phyloP scores from a whole-genome alignment of 2,113 vertebrate species.

The Apistogramma diplotaenia region DNA sequence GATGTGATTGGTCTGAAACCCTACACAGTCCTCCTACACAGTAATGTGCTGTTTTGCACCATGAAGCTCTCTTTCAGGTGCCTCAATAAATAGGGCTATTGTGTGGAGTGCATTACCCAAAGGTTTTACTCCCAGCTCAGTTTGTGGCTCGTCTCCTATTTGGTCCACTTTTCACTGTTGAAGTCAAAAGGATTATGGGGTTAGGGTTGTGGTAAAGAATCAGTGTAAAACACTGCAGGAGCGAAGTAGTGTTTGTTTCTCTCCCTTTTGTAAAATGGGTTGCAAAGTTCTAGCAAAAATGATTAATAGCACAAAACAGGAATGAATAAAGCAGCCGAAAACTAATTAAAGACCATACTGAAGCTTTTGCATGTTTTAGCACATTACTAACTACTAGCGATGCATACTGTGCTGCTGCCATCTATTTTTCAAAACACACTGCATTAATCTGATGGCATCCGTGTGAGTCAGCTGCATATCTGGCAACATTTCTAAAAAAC shows the following conservation, averaged over 20 bases:
- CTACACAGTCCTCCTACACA: constrained; percentile 59
- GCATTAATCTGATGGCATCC: neutral
- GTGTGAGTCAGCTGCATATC: neutral
- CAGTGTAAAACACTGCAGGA: neutral
- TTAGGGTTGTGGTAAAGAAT: neutral
- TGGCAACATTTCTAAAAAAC: neutral
- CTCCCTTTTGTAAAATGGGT: neutral
- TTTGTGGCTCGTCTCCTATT: constrained; percentile 39
- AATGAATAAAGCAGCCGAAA: constrained; percentile 21
- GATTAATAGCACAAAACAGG: constrained; percentile 18
- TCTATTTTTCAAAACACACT: constrained; percentile 15
- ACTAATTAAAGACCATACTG: constrained; percentile 31
- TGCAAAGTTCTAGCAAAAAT: neutral
- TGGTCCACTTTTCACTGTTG: constrained; percentile 37
- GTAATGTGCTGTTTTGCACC: constrained; percentile 53
- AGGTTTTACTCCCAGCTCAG: constrained; percentile 60
- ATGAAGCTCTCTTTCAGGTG: constrained; percentile 54
- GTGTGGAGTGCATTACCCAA: constrained; percentile 67
- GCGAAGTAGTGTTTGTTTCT: neutral
- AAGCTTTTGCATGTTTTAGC: constrained; percentile 38
- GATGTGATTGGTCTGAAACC: constrained; percentile 52
- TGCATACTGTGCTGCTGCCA: neutral
- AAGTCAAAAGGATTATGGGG: constrained; percentile 21
- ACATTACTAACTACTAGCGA: constrained; percentile 28
- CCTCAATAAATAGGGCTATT: constrained; percentile 63